Evolutionary conservation across 2,888 invertebrate genomes (phyloP).

Genomic region (Limenitis camilla): DNA sequence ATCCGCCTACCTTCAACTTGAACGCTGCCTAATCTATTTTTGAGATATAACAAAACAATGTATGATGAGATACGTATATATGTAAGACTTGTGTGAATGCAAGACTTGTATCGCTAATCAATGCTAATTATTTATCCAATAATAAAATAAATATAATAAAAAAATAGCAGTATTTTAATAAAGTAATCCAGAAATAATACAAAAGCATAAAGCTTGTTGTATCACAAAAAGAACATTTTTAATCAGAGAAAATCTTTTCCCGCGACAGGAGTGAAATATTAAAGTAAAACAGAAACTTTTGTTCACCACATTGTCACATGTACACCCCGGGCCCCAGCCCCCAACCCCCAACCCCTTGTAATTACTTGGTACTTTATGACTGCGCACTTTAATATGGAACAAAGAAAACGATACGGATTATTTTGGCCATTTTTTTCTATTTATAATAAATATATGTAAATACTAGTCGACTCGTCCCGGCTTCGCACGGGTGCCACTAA

Average conservation of each 20-base stretch:
- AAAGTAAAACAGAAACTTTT: constrained; percentile 58
- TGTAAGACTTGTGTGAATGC: no score
- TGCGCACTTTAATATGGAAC: constrained; percentile 26
- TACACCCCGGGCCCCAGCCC: constrained; percentile 27
- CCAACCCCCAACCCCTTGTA: constrained; percentile 35
- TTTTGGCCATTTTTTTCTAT: no score
- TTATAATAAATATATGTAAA: no score
- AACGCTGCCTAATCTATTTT: no score
- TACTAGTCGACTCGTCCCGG: no score
- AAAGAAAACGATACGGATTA: constrained; percentile 5
- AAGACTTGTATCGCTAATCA: no score
- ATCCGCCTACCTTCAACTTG: no score
- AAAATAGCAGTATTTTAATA: constrained; percentile 8
- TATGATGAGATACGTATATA: no score
- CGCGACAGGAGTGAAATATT: constrained; percentile 61
- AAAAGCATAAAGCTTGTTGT: constrained; percentile 25
- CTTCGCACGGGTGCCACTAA: no score
- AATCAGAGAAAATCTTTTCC: constrained; percentile 49
- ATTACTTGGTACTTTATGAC: constrained; percentile 51
- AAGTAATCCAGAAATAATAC: constrained; percentile 17
- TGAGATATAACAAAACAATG: no score
- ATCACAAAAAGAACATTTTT: constrained; percentile 43
- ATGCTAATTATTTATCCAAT: no score
- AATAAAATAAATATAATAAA: not conserved
- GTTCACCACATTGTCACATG: constrained; percentile 43